A percentile compares a stretch with the other conserved stretches of the same genome.
phyloP scores from a whole-genome alignment of 2,888 invertebrate species.

The Subacronicta megacephala region DNA sequence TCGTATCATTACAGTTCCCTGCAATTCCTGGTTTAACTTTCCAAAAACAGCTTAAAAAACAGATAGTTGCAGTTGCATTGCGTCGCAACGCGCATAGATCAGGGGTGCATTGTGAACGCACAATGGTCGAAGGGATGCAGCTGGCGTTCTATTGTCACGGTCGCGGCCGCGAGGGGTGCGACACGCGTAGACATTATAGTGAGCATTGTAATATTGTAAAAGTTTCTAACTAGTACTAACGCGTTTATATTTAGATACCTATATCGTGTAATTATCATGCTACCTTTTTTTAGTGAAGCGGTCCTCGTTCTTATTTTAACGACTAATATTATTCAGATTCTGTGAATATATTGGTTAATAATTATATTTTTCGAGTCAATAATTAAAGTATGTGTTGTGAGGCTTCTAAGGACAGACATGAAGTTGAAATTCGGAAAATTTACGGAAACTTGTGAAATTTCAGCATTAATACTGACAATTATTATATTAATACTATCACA shows the following conservation, averaged over 20 bases:
- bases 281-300: conserved; percentile 1
- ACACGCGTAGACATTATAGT: conserved; percentile 37
- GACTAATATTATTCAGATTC: background rate
- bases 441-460: too few relatives aligned
- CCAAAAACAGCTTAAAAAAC: conserved; percentile 1
- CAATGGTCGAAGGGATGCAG: conserved; percentile 65
- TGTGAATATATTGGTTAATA: too few relatives aligned
- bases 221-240: conserved; percentile 32
- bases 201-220: conserved; percentile 23
- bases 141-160: conserved; percentile 59
- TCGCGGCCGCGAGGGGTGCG: conserved; percentile 36
- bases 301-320: background rate
- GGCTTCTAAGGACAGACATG: too few relatives aligned
- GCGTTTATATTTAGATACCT: background rate
- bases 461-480: too few relatives aligned
- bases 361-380: too few relatives aligned
- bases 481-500: too few relatives aligned
- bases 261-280: conserved; percentile 27
- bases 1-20: too few relatives aligned
- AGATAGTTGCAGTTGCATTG: conserved; percentile 25
- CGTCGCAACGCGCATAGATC: conserved; percentile 58
- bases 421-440: too few relatives aligned
- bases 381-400: too few relatives aligned
- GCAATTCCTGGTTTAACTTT: background rate
- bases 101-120: conserved; percentile 61